Evolutionary conservation across 2,888 invertebrate species (phyloP), one percentile per base, ranked within the genome.

Genomic region (Andrena dorsata): DNA sequence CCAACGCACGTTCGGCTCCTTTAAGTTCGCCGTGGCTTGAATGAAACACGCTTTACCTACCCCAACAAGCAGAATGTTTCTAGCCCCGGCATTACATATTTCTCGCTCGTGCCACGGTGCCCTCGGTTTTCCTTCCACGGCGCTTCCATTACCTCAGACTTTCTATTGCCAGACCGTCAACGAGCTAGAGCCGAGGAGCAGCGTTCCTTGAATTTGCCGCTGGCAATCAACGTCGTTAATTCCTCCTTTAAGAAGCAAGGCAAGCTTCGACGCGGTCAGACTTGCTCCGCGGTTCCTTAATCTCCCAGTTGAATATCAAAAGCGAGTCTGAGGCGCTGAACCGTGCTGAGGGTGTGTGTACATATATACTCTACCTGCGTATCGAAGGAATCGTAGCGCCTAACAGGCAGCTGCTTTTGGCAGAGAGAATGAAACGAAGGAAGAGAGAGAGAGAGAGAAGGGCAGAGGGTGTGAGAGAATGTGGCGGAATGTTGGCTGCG

Each of bases 401-500:
- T 49, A 49, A 70, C 73, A 30, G 10, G n/a, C 26, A 5, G 6
- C 1, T 41, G 65, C 8, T 63, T 63, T 66, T 20, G 61, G 61
- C 49, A 7, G 10, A 6, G 66, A 8, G 28, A 58, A 65, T 16
- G 64, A 65, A 32, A 28, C 65, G 32, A n/a, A n/a, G n/a, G n/a
- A n/a, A n/a, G 58, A 56, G 58, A 20, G 49, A n/a, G 70, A 16
- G 32, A 47, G 41, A 13, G 63, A 28, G 41, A 20, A 41, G n/a
- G n/a, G 56, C 66, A 28, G 26, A 65, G 53, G 41, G 58, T 23
- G 66, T 41, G 49, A 56, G 53, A 13, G 56, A 68, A 70, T 77
- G 72, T 41, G 77, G 79, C 70, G 65, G 63, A 72, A 72, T 65
- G 82, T 85, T 82, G 84, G 88, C 78, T 80, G 85, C 82, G 77